A percentile compares a stretch with the other conserved stretches of the same genome.
phyloP scores from a whole-genome alignment of 2,888 invertebrate species.

The Drosophila mulleri region DNA sequence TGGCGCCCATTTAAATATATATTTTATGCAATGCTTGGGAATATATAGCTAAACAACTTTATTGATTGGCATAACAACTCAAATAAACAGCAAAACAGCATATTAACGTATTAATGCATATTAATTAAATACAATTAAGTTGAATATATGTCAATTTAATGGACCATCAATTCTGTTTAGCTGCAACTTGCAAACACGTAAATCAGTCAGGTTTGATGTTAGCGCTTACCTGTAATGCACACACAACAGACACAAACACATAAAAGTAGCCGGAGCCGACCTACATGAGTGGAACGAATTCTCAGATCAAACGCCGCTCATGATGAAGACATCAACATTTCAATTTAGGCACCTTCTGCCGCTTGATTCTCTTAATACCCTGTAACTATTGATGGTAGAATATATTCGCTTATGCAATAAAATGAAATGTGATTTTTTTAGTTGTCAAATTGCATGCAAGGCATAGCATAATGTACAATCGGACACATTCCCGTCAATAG shows the following conservation, averaged over 20 bases:
- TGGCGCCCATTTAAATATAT: conserved; percentile 21
- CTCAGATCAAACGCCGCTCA: conserved; percentile 74
- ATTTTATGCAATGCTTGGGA: neutral
- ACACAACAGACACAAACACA: conserved; percentile 9
- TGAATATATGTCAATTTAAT: conserved; percentile 33
- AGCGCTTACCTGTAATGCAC: conserved; percentile 33
- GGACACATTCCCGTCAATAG: too few species aligned
- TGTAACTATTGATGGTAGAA: neutral
- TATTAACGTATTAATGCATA: neutral
- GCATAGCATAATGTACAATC: too few species aligned
- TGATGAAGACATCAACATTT: conserved; percentile 79
- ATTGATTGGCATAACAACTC: neutral
- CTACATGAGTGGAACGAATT: conserved; percentile 75
- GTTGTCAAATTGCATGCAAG: too few species aligned
- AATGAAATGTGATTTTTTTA: too few species aligned
- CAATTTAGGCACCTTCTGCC: conserved; percentile 62
- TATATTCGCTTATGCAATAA: neutral
- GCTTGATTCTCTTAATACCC: conserved; percentile 11
- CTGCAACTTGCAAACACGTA: conserved; percentile 22
- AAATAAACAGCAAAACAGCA: conserved; percentile 5
- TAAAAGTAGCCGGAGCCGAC: conserved; percentile 39
- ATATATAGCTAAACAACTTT: neutral
- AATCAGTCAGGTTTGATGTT: conserved; percentile 34
- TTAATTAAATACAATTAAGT: conserved; percentile 26
- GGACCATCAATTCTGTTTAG: conserved; percentile 20